Evolutionary conservation across 2,797 vertebrate species (phyloP).

Genomic region (Chaunax sp.): DNA sequence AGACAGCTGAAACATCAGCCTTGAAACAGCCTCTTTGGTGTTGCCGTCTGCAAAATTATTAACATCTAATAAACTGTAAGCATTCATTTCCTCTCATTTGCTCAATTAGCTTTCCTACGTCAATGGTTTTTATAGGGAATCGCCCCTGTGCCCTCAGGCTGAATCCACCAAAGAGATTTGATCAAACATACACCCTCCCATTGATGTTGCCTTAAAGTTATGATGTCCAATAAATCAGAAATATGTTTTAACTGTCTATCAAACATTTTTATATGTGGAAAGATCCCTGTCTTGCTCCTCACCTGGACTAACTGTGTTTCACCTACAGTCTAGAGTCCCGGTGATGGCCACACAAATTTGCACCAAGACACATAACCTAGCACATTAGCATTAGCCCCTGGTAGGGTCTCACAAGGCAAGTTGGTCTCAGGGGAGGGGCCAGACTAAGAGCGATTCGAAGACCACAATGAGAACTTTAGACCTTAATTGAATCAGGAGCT

Average conservation of each 20-base stretch:
- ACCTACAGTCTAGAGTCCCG: constrained; percentile 28
- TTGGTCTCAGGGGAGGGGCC: too few species aligned
- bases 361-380: constrained; percentile 20
- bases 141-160: constrained; percentile 32
- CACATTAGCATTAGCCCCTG: background rate
- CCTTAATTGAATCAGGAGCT: too few species aligned
- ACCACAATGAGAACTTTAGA: too few species aligned
- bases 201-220: constrained; percentile 42
- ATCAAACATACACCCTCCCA: constrained; percentile 48
- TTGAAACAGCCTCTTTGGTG: constrained; percentile 7
- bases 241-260: constrained; percentile 50
- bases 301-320: constrained; percentile 9
- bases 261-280: constrained; percentile 44
- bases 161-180: constrained; percentile 45
- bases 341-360: constrained; percentile 9
- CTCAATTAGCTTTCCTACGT: constrained; percentile 15
- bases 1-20: background rate
- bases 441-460: too few species aligned
- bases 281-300: constrained; percentile 27
- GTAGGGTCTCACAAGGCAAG: too few species aligned
- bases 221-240: constrained; percentile 58
- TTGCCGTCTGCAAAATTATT: constrained; percentile 20
- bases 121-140: constrained; percentile 38
- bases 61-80: constrained; percentile 5
- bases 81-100: constrained; percentile 24